These are phyloP conservation scores for Neomicropteryx cornuta DNA, from an alignment of 1,140 invertebrate species.

Conservation along the genomic window DNA sequence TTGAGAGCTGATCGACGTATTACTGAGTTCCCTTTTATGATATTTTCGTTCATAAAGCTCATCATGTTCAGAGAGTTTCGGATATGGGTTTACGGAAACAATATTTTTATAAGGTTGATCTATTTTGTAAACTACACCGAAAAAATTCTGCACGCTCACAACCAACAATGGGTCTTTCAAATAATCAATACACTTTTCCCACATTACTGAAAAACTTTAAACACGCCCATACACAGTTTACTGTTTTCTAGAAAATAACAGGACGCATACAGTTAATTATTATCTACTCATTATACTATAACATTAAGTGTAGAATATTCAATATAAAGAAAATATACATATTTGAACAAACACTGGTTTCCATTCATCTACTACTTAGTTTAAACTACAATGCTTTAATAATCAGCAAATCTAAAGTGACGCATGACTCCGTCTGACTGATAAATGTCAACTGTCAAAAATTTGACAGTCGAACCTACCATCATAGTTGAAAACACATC, in stretches of 20 bases:
- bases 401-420: too few species aligned
- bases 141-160: slow-evolving; percentile 58
- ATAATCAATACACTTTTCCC: slow-evolving; percentile 40
- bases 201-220: slow-evolving; percentile 27
- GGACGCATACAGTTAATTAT: slow-evolving; percentile 1
- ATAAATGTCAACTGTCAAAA: too few species aligned
- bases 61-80: slow-evolving; percentile 22
- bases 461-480: too few species aligned
- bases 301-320: too few species aligned
- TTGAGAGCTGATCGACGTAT: slow-evolving; percentile 26
- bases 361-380: too few species aligned
- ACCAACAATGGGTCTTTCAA: slow-evolving; percentile 59
- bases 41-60: slow-evolving; percentile 18
- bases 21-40: slow-evolving; percentile 26
- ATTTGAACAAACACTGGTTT: too few species aligned
- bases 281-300: too few species aligned
- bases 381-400: too few species aligned
- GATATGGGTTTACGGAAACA: slow-evolving; percentile 13
- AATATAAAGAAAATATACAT: too few species aligned
- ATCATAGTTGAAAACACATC: too few species aligned
- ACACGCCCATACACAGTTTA: too few species aligned
- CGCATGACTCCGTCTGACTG: too few species aligned
- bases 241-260: slow-evolving; percentile 1
- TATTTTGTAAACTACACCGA: slow-evolving; percentile 47
- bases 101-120: slow-evolving; percentile 15